Evolutionary conservation across 2,888 invertebrate genomes (phyloP), one percentile per base, ranked within the genome.

Genomic region (Lomographa bimaculata): DNA sequence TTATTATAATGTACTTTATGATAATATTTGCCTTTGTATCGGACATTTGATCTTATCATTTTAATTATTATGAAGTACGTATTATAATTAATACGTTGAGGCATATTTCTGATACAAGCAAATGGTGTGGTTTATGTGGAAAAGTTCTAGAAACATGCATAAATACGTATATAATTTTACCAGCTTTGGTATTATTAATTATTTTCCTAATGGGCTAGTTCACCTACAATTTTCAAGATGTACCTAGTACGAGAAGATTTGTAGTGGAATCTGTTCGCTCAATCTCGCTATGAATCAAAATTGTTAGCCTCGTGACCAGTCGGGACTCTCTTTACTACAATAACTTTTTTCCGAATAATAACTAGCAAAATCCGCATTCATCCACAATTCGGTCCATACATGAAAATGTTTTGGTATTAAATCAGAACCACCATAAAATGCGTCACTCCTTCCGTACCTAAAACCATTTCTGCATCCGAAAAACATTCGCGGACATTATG

Each of bases 401-500:
- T 20, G 20, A 7, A 17, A 32, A 38, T 26, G 32, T 33, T 25
- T 41, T 35, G 20, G 10, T 17, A 35, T 35, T 41, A 41, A 29
- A 35, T 30, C 29, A 19, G 10, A 24, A 26, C n/a, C 21, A 11
- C 7, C 20, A 17, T 11, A 29, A 38, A 44, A 38, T 30, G 24
- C 21, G 29, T 39, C 37, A 48, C 27, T 28, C 17, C 28, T 41
- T 41, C 40, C 35, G 41, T 18, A 19, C 32, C 37, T 32, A 43
- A 36, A 37, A 32, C 41, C 36, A 43, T 36, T 48, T 43, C 37
- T 43, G 24, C 46, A 30, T 52, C 37, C 35, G 34, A 39, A 43
- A 41, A 50, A 40, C 47, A 47, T 47, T 50, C 34, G 42, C 34
- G 42, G 37, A 37, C 50, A 61, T 59, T 60, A 67, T 57, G 58